Percentiles rank a stretch among this genome's conserved stretches.
Evolutionary conservation across 1,140 invertebrate genomes (phyloP).

Genomic region (Aethina tumida): DNA sequence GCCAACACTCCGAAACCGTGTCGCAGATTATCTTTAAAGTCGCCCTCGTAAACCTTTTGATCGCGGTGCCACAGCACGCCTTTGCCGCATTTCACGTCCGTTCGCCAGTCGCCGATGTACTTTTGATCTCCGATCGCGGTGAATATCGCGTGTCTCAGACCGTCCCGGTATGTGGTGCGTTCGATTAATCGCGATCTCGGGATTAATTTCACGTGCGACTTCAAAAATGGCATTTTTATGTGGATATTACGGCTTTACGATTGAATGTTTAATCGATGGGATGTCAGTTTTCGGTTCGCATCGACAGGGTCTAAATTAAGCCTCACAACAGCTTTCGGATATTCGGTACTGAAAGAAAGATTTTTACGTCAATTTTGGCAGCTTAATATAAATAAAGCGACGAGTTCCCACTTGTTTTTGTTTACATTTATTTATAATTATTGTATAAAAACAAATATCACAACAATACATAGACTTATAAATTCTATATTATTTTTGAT

Average conservation of each 20-base stretch:
- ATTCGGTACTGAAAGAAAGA: no score
- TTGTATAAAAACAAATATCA: no score
- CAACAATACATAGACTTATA: no score
- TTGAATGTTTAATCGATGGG: conserved; percentile 16
- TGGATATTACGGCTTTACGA: not conserved
- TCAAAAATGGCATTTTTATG: conserved; percentile 25
- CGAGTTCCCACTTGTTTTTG: no score
- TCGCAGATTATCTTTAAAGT: conserved; percentile 31
- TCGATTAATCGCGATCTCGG: conserved; percentile 15
- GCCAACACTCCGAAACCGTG: conserved; percentile 40
- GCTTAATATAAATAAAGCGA: no score
- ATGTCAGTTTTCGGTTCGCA: no score
- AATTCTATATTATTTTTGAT: no score
- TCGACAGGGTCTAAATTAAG: no score
- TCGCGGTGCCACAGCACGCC: conserved; percentile 19
- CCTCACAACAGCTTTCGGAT: no score
- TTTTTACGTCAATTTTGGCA: no score
- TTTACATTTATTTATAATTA: no score
- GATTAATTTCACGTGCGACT: conserved; percentile 10
- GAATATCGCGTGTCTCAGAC: conserved; percentile 42
- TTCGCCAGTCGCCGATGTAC: conserved; percentile 47
- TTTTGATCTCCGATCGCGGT: conserved; percentile 35
- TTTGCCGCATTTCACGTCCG: conserved; percentile 43
- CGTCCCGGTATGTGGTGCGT: conserved; percentile 37
- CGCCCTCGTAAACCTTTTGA: conserved; percentile 33